These are phyloP conservation scores for Microhierax caerulescens DNA, from an alignment of 2,797 vertebrate genomes.

Conservation along the genomic window DNA sequence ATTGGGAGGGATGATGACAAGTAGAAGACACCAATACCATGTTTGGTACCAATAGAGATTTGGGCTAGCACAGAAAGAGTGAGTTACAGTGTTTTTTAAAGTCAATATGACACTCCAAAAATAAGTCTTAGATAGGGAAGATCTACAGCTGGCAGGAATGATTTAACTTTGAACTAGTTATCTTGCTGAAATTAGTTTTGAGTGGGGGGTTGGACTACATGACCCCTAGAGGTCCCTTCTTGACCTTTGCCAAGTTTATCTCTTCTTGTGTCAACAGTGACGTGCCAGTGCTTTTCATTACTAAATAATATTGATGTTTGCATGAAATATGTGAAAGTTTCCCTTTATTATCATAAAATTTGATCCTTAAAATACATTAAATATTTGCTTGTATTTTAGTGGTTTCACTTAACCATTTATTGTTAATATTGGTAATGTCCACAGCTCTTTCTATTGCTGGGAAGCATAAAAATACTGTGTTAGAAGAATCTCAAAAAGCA, in stretches of 20 bases:
- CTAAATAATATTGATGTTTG: background rate
- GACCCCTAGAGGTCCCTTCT: background rate
- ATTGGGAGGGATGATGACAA: background rate
- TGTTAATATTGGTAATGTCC: background rate
- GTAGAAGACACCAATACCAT: background rate
- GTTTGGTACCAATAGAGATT: background rate
- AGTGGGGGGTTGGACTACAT: accelerated
- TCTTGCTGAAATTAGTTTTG: background rate
- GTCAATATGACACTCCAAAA: background rate
- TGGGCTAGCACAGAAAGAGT: background rate
- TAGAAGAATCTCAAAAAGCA: background rate
- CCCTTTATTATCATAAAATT: background rate
- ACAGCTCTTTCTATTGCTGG: background rate
- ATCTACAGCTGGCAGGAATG: background rate
- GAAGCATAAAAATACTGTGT: background rate
- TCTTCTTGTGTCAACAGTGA: background rate
- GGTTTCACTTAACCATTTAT: background rate
- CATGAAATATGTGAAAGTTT: background rate
- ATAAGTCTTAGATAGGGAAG: background rate
- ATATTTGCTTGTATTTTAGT: background rate
- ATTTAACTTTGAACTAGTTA: background rate
- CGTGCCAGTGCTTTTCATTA: background rate
- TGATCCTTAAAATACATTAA: background rate
- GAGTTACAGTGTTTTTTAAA: background rate
- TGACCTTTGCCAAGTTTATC: background rate